These are phyloP conservation scores for Rhinophrynus dorsalis DNA, from an alignment of 2,797 vertebrate genomes.

Conservation along the genomic window DNA sequence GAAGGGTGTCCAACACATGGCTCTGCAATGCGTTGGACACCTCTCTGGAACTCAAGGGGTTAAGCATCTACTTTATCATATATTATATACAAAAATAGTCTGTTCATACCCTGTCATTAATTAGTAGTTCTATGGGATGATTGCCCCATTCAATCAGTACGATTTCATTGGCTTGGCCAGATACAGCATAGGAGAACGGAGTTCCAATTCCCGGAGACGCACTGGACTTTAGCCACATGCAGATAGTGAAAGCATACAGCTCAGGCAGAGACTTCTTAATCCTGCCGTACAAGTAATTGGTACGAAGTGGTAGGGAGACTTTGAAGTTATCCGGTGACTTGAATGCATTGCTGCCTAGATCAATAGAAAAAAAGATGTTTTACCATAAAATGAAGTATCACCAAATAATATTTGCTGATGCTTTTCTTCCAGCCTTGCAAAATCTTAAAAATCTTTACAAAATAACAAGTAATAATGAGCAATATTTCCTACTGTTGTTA, in stretches of 20 bases:
- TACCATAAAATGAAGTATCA: too few relatives aligned
- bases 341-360: slow-evolving; percentile 87
- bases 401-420: too few relatives aligned
- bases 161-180: slow-evolving; percentile 95
- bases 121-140: slow-evolving; percentile 93
- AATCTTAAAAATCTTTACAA: too few relatives aligned
- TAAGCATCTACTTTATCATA: too few relatives aligned
- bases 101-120: slow-evolving; percentile 90
- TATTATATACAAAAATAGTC: fast-evolving
- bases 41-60: too few relatives aligned
- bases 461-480: too few relatives aligned
- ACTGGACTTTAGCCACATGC: slow-evolving; percentile 94
- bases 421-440: too few relatives aligned
- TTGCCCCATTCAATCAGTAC: slow-evolving; percentile 98
- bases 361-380: background rate
- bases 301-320: slow-evolving; percentile 90
- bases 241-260: slow-evolving; percentile 94
- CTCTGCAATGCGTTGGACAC: too few relatives aligned
- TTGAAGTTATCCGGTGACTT: slow-evolving; percentile 96
- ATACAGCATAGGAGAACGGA: slow-evolving; percentile 93
- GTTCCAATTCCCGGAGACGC: slow-evolving; percentile 93
- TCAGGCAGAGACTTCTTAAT: slow-evolving; percentile 95
- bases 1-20: too few relatives aligned
- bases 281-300: slow-evolving; percentile 94
- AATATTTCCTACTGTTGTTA: too few relatives aligned